These are phyloP conservation scores for Nasonia longicornis DNA, from an alignment of 1,140 invertebrate species.

Conservation along the genomic window DNA sequence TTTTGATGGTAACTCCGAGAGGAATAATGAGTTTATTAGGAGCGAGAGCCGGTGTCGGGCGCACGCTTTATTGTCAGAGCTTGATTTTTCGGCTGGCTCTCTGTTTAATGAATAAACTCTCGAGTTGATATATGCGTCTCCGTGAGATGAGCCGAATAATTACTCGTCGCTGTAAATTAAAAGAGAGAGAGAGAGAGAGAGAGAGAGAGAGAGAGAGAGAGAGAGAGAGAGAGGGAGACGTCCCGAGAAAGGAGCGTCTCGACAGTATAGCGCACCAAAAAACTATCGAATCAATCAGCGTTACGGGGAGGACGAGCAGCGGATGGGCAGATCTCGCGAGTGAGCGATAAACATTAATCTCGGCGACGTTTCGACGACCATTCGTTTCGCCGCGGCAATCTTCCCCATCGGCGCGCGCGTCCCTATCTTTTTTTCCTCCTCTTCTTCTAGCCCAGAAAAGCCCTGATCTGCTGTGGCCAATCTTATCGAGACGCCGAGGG, in stretches of 20 bases:
- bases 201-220: not conserved
- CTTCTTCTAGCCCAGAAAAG: not conserved
- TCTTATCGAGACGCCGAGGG: slow-evolving; percentile 21
- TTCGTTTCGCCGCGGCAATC: slow-evolving; percentile 42
- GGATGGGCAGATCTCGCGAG: not conserved
- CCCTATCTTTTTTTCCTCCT: slow-evolving; percentile 2
- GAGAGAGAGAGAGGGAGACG: not conserved
- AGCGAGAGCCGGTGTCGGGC: not conserved
- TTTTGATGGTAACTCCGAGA: not conserved
- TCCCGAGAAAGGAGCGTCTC: not conserved
- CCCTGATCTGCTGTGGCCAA: slow-evolving; percentile 11
- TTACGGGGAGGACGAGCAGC: not conserved
- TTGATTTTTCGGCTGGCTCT: no score
- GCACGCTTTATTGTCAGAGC: not conserved
- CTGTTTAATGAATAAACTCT: no score
- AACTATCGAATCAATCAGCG: slow-evolving; percentile 22
- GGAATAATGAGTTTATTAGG: not conserved
- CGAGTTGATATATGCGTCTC: no score
- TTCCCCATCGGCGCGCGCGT: slow-evolving; percentile 13
- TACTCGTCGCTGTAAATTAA: not conserved
- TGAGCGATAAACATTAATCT: slow-evolving; percentile 39
- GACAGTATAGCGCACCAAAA: not conserved
- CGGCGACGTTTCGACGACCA: slow-evolving; percentile 34
- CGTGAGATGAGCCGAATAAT: not conserved
- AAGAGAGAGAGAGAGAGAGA: not conserved